Base-by-base conservation (phyloP, 2,113 vertebrate species). In the Barbus barbus region DNA sequence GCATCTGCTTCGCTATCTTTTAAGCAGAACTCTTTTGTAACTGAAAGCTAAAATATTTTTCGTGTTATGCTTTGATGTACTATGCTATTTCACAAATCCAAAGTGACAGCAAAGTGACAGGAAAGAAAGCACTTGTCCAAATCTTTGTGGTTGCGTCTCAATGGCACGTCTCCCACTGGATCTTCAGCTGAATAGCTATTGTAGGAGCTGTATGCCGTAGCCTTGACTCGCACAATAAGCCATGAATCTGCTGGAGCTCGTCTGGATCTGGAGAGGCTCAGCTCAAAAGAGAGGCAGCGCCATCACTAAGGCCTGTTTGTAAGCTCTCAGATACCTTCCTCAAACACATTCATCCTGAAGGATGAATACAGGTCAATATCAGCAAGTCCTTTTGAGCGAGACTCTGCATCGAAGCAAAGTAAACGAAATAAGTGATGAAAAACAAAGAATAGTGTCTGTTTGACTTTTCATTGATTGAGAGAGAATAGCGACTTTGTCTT, bases 211-310 rank as follows among this genome's bases (percentile, higher is more conserved):
- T 65, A 69, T 56, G 63, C 9, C 9, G 56, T 3, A 74, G 84
- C 85, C 84, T 81, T 82, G 82, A 51, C 61, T 41, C 67, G 33
- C 78, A 78, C 85, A 77, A 82, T 67, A 67, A 48, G 22, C 81
- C 9, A 5, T 72, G 61, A 56, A 78, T 83, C 61, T 88, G 46
- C 36, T 38, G 53, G 22, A 53, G 56, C 44, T 63, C 11, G 9
- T 61, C n/a, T 48, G 73, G 80, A 82, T 77, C 53, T 65, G 56
- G 31, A 38, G 48, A 61, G 13, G 58, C 38, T 20, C 60, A 7
- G 6, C 71, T 78, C 24, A 71, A 75, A 86, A 36, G 20, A 61
- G 28, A 77, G 72, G 72, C 51, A 81, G 72, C 74, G 18, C 44
- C 76, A 41, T 69, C 46, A 61, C 9, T 2, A 9, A 41, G 38